Evolutionary conservation across 2,888 invertebrate species (phyloP).

Genomic region (Heliconius erato): DNA sequence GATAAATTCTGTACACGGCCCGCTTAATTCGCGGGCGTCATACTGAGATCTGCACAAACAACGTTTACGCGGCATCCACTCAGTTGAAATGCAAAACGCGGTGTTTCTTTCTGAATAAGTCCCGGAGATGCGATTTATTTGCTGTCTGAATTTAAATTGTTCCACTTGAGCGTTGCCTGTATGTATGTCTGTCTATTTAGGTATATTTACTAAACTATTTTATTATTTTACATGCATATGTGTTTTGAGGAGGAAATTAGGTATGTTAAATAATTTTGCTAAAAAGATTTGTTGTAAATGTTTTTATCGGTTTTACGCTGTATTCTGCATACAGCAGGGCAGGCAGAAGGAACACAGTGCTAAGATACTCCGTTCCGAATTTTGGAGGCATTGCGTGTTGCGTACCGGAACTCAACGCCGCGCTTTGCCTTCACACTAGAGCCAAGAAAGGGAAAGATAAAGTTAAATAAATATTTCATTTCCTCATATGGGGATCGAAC

Average conservation of each 20-base stretch:
- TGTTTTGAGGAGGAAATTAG: neutral
- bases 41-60: slow-evolving; percentile 44
- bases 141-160: slow-evolving; percentile 46
- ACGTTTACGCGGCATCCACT: slow-evolving; percentile 23
- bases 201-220: slow-evolving; percentile 12
- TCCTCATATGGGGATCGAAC: too few relatives aligned
- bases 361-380: too few relatives aligned
- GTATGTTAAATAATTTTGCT: neutral
- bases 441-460: too few relatives aligned
- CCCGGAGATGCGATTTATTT: slow-evolving; percentile 44
- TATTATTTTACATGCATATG: neutral
- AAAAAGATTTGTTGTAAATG: too few relatives aligned
- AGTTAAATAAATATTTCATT: too few relatives aligned
- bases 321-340: too few relatives aligned
- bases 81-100: slow-evolving; percentile 42
- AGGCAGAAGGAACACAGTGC: too few relatives aligned
- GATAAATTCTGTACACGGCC: slow-evolving; percentile 41
- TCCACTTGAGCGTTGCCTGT: slow-evolving; percentile 35
- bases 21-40: slow-evolving; percentile 48
- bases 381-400: too few relatives aligned
- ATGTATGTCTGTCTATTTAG: slow-evolving; percentile 28
- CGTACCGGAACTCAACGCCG: too few relatives aligned
- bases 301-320: too few relatives aligned
- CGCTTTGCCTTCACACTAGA: too few relatives aligned
- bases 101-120: slow-evolving; percentile 43